phyloP scores from a whole-genome alignment of 2,113 vertebrate genomes.

The Ptilonorhynchus violaceus region DNA sequence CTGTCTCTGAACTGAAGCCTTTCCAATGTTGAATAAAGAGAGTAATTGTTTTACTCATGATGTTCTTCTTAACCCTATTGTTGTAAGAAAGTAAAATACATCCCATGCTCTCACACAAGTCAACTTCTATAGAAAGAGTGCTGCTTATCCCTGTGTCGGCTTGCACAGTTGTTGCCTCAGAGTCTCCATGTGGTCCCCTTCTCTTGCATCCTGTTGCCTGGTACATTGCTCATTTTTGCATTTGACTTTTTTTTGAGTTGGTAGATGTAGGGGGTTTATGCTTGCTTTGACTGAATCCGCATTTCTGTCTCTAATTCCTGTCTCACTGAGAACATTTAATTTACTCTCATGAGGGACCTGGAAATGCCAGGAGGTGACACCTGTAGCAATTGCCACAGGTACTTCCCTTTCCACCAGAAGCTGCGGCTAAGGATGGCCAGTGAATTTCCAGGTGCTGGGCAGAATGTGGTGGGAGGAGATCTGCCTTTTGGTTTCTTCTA shows the following conservation, averaged over 20 bases:
- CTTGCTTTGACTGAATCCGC: background rate
- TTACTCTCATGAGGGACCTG: background rate
- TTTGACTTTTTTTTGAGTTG: background rate
- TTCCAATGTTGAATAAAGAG: background rate
- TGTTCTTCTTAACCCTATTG: background rate
- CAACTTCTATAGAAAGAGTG: background rate
- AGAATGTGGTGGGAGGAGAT: background rate
- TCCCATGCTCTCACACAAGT: background rate
- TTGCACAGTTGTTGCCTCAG: background rate
- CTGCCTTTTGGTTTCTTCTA: background rate
- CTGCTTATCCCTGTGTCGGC: background rate
- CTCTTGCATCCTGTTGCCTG: background rate
- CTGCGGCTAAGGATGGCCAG: fast-evolving
- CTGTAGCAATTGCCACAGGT: background rate
- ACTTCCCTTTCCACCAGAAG: background rate
- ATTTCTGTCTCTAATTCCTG: background rate
- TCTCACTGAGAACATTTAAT: background rate
- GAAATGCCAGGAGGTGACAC: background rate
- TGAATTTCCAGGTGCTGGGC: background rate
- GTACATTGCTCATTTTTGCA: background rate
- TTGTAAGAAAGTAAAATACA: background rate
- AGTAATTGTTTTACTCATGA: background rate
- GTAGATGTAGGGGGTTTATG: fast-evolving
- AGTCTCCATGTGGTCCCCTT: background rate
- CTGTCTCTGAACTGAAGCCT: background rate